Evolutionary conservation across 2,797 vertebrate species (phyloP).

Genomic region (Acrocephalus scirpaceus): DNA sequence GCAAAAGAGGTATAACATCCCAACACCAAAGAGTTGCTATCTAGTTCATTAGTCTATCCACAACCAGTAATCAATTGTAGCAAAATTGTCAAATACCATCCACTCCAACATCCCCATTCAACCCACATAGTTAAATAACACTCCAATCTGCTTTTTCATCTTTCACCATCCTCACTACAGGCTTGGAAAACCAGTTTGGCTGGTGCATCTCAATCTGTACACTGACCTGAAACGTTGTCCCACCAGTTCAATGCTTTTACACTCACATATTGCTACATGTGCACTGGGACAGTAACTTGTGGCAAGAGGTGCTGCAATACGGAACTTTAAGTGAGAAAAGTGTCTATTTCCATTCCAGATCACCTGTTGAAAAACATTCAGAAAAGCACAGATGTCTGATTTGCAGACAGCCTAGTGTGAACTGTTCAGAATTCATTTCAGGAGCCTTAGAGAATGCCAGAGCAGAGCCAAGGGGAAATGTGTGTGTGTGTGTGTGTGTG

Average conservation of each 20-base stretch:
- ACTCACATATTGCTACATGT: rapidly evolving
- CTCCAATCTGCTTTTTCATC: neutral
- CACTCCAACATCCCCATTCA: neutral
- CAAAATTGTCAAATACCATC: neutral
- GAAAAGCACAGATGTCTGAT: neutral
- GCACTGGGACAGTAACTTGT: neutral
- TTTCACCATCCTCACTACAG: neutral
- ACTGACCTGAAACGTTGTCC: neutral
- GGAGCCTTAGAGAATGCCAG: neutral
- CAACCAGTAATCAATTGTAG: neutral
- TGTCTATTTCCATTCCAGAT: neutral
- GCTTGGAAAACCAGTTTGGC: neutral
- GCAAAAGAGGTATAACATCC: neutral
- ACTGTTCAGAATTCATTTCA: neutral
- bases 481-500: no score
- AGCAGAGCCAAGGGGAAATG: neutral
- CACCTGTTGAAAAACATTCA: neutral
- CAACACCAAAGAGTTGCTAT: neutral
- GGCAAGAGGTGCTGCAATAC: neutral
- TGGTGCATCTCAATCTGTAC: neutral
- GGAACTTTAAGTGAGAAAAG: neutral
- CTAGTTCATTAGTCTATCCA: neutral
- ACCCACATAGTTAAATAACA: neutral
- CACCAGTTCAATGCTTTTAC: neutral
- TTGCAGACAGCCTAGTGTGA: neutral